Base-by-base conservation (phyloP, 2,113 vertebrate genomes). In the Paralichthys olivaceus region DNA sequence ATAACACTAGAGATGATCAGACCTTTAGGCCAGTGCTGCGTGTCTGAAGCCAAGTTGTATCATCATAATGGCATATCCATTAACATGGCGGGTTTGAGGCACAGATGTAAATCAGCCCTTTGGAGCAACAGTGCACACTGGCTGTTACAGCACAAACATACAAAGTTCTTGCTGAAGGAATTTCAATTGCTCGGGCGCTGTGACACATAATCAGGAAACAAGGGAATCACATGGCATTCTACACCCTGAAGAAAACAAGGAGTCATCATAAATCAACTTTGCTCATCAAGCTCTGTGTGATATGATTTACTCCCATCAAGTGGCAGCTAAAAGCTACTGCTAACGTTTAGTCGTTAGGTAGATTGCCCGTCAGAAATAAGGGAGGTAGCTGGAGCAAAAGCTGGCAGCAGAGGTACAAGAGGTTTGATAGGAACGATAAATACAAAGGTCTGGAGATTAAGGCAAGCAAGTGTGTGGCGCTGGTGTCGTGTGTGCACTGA, bases 311-410 rank as follows among this genome's bases (percentile, higher is more conserved):
- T 81, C 55, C 74, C 19, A 66, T 84, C 66, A 55, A 63, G 53
- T 63, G 84, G 72, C 61, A 72, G 82, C 76, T 80, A 77, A 84
- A 22, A 29, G 57, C 82, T 82, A 62, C 59, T 34, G 67, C 72
- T 67, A 80, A 86, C 80, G 57, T 37, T 78, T 32, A 64, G 79
- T 65, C 47, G 75, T 76, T 26, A 54, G 70, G 54, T 61, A 65
- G 79, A 57, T 19, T 64, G 75, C 61, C 79, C 61, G 62, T 78
- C 76, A 79, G 79, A 78, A 80, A 79, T 2, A 29, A 71, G 25
- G 71, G 89, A 91, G 90, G 90, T 91, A 90, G 89, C 79, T 79
- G 51, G 68, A 87, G 86, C 72, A 58, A 72, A 20, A 76, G 83
- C 77, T 85, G 90, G 72, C 81, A 77, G 82, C 83, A 71, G 83